Evolutionary conservation across 2,113 vertebrate genomes (phyloP).

Genomic region (Phaethon lepturus): DNA sequence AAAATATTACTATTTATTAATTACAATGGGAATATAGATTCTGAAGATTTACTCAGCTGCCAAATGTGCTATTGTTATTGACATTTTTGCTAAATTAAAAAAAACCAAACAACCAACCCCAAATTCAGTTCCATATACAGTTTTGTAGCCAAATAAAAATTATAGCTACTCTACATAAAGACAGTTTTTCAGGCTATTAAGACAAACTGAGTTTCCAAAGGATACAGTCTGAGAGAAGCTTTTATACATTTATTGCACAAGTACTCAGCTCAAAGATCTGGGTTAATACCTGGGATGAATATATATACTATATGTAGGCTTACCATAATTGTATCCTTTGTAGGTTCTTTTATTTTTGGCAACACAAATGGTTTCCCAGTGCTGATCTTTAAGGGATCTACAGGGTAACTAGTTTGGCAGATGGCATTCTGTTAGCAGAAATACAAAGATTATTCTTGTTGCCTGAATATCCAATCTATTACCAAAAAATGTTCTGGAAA

Average conservation of each 20-base stretch:
- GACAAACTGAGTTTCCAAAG: background rate
- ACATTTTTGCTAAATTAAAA: background rate
- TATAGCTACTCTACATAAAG: background rate
- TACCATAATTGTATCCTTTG: conserved; percentile 84
- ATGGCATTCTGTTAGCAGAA: conserved; percentile 75
- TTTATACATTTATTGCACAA: background rate
- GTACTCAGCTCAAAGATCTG: background rate
- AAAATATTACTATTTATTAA: background rate
- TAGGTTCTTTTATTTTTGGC: conserved; percentile 78
- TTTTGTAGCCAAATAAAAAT: background rate
- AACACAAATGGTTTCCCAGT: background rate
- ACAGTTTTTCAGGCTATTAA: background rate
- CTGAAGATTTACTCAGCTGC: background rate
- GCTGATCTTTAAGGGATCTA: conserved; percentile 77
- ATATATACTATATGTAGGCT: conserved; percentile 12
- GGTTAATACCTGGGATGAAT: background rate
- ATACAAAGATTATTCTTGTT: background rate
- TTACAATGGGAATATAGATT: background rate
- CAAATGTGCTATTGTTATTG: background rate
- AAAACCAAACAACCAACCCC: background rate
- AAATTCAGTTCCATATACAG: background rate
- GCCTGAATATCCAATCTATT: background rate
- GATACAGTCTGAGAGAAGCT: background rate
- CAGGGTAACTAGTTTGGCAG: conserved; percentile 69
- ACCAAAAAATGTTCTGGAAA: background rate